phyloP scores from a whole-genome alignment of 2,113 vertebrate species.

The Oplegnathus fasciatus region DNA sequence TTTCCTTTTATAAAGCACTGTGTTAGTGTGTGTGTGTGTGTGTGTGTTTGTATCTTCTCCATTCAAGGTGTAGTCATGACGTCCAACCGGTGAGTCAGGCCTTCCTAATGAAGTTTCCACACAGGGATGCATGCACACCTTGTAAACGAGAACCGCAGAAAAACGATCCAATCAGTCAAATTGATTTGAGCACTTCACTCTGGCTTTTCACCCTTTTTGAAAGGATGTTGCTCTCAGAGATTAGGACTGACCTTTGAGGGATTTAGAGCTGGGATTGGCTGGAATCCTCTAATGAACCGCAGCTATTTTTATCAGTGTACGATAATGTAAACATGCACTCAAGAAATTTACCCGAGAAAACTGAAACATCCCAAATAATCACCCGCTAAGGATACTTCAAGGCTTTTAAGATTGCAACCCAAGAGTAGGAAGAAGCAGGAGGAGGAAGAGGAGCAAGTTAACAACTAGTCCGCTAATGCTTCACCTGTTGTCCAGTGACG shows the following conservation, averaged over 20 bases:
- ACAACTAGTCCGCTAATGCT: slow-evolving; percentile 15
- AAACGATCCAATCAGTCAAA: slow-evolving; percentile 52
- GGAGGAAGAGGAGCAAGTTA: not conserved
- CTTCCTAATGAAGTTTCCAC: slow-evolving; percentile 69
- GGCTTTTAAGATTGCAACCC: not conserved
- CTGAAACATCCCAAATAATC: not conserved
- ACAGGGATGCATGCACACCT: slow-evolving; percentile 47
- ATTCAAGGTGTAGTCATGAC: slow-evolving; percentile 41
- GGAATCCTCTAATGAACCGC: not conserved
- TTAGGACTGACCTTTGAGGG: slow-evolving; percentile 42
- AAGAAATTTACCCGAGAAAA: not conserved
- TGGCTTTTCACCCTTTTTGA: not conserved
- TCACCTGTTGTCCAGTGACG: slow-evolving; percentile 54
- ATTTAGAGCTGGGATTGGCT: not conserved
- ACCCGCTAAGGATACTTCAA: not conserved
- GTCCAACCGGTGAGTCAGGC: slow-evolving; percentile 62
- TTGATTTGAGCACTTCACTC: slow-evolving; percentile 51
- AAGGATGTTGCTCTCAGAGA: not conserved
- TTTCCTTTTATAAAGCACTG: slow-evolving; percentile 2
- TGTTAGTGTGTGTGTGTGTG: slow-evolving; percentile 9
- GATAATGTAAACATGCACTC: not conserved
- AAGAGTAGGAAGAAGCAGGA: not conserved
- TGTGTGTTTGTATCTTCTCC: slow-evolving; percentile 7
- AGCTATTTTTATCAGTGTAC: not conserved
- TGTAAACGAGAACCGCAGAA: not conserved